Conservation (phyloP, 2,888 invertebrate species). For the Hirtodrosophila histrioides region DNA sequence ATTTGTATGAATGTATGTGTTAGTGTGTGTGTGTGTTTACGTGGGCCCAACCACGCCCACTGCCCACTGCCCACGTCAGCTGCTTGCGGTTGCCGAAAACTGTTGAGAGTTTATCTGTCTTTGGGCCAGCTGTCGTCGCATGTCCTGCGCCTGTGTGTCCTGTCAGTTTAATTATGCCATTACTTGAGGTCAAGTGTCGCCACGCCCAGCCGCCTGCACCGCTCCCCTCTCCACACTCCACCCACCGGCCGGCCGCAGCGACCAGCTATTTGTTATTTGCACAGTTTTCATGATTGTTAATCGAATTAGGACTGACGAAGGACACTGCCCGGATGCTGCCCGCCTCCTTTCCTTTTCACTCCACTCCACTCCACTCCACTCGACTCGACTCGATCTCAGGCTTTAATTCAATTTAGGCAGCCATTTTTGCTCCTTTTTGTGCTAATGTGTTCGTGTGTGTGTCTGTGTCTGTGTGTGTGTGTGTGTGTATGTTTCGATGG, state of each 20-base stretch:
- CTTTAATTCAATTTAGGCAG: slow-evolving; percentile 53
- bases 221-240: neutral
- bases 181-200: slow-evolving; percentile 50
- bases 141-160: slow-evolving; percentile 27
- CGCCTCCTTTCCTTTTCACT: neutral
- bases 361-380: neutral
- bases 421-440: slow-evolving; percentile 21
- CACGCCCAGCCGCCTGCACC: neutral
- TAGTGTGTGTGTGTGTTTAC: neutral
- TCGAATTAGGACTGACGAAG: slow-evolving; percentile 52
- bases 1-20: neutral
- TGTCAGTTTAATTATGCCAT: slow-evolving; percentile 69
- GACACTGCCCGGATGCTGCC: slow-evolving; percentile 1
- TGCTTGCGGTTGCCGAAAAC: slow-evolving; percentile 33
- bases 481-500: slow-evolving; percentile 11
- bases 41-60: slow-evolving; percentile 15
- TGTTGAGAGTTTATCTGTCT: slow-evolving; percentile 25
- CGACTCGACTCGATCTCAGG: slow-evolving; percentile 3
- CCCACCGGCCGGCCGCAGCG: too few relatives aligned
- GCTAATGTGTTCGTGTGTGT: neutral
- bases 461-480: slow-evolving; percentile 4
- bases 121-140: slow-evolving; percentile 29
- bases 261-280: slow-evolving; percentile 38
- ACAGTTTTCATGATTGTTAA: slow-evolving; percentile 63
- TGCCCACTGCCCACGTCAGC: slow-evolving; percentile 5